These are phyloP conservation scores for Samia ricini DNA, from an alignment of 1,140 invertebrate species.

Conservation along the genomic window DNA sequence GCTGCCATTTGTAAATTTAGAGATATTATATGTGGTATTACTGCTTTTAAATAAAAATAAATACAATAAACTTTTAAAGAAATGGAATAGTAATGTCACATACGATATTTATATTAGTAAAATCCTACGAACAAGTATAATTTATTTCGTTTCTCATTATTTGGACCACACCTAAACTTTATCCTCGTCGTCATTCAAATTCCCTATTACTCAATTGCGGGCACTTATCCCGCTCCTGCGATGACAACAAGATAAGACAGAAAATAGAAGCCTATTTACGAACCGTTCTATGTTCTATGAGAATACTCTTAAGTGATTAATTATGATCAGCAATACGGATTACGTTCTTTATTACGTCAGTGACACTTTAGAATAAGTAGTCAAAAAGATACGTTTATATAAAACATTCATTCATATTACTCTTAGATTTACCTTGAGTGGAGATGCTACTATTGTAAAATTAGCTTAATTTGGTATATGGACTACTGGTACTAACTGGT, in stretches of 20 bases:
- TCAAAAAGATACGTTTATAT: background rate
- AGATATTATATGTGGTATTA: too few species aligned
- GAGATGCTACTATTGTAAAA: too few species aligned
- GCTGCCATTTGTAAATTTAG: too few species aligned
- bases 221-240: slow-evolving; percentile 51
- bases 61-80: too few species aligned
- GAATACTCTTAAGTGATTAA: slow-evolving; percentile 16
- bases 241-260: slow-evolving; percentile 43
- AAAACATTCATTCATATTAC: background rate
- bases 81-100: too few species aligned
- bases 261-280: slow-evolving; percentile 34
- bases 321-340: slow-evolving; percentile 5
- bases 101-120: too few species aligned
- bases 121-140: too few species aligned
- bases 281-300: slow-evolving; percentile 12
- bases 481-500: too few species aligned
- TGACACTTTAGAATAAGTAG: background rate
- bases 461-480: too few species aligned
- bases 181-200: slow-evolving; percentile 51
- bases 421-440: too few species aligned
- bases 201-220: slow-evolving; percentile 66
- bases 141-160: slow-evolving; percentile 7
- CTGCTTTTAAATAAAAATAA: too few species aligned
- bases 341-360: background rate
- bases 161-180: slow-evolving; percentile 32